Evolutionary conservation across 2,797 vertebrate species (phyloP).

Genomic region (Parotocinclus haroldoi): DNA sequence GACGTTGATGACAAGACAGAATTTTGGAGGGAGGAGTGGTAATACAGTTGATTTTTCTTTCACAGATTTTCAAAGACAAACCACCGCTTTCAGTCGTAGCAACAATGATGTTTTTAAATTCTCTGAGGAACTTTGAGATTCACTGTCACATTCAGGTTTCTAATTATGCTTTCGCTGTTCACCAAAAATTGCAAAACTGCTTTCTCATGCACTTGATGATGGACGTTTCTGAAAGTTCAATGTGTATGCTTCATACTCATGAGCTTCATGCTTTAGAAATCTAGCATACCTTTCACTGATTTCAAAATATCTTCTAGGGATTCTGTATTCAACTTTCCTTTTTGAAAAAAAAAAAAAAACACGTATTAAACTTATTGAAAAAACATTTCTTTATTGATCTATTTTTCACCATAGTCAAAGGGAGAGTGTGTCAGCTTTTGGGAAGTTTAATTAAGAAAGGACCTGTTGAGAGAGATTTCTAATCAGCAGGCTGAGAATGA

Average conservation of each 20-base stretch:
- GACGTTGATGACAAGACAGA: conserved; percentile 48
- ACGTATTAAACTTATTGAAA: too few relatives aligned
- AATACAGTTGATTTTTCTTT: conserved; percentile 39
- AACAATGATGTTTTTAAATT: conserved; percentile 37
- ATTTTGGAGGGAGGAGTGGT: conserved; percentile 25
- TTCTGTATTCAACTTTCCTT: conserved; percentile 1
- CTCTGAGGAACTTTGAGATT: conserved; percentile 7
- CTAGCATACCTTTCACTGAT: conserved; percentile 6
- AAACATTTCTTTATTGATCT: conserved; percentile 58
- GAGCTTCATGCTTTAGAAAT: neutral
- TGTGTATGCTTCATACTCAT: too few relatives aligned
- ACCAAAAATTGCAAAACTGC: conserved; percentile 7
- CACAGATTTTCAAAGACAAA: conserved; percentile 35
- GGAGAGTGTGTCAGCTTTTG: conserved; percentile 60
- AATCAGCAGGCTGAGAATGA: conserved; percentile 75
- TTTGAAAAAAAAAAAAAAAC: too few relatives aligned
- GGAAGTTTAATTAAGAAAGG: conserved; percentile 81
- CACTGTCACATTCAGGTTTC: conserved; percentile 29
- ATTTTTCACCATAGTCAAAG: conserved; percentile 58
- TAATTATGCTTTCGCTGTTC: conserved; percentile 26
- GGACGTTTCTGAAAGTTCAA: too few relatives aligned
- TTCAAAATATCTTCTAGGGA: conserved; percentile 22
- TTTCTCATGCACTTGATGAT: neutral
- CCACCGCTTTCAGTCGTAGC: conserved; percentile 19
- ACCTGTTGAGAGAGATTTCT: conserved; percentile 80